phyloP scores from a whole-genome alignment of 2,888 invertebrate genomes.

The Acanthosepion pharaonis region DNA sequence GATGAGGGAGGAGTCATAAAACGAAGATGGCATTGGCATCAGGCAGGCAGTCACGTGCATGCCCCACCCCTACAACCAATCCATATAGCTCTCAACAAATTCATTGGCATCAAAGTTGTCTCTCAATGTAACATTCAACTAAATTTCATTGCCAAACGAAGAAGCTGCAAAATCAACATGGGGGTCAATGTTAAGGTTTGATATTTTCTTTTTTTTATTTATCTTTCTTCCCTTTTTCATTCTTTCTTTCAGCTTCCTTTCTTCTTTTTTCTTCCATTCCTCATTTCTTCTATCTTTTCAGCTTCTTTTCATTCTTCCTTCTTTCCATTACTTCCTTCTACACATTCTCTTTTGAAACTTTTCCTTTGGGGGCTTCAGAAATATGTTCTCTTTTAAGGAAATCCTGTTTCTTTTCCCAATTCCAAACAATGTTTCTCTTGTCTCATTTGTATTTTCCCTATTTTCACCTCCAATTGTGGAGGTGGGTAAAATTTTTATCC shows the following conservation, averaged over 20 bases:
- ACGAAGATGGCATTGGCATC: conserved; percentile 72
- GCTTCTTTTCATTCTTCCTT: conserved; percentile 50
- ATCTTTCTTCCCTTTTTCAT: background rate
- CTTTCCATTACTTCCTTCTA: no score
- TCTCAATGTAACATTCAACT: conserved; percentile 70
- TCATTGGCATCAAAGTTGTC: conserved; percentile 68
- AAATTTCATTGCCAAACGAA: conserved; percentile 64
- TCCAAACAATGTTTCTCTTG: no score
- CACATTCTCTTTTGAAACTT: no score
- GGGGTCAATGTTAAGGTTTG: conserved; percentile 71
- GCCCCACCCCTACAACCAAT: conserved; percentile 75
- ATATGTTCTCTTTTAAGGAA: no score
- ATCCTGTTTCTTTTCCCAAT: no score
- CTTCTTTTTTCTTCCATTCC: no score
- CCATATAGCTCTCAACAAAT: conserved; percentile 67
- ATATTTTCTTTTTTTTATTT: background rate
- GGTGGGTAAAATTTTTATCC: no score
- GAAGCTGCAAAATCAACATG: conserved; percentile 71
- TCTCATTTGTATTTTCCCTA: no score
- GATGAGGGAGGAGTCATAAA: conserved; percentile 64
- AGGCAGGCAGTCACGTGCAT: conserved; percentile 69
- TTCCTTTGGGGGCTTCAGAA: no score
- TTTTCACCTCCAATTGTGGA: no score
- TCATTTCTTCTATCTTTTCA: conserved; percentile 52
- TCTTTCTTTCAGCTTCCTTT: conserved; percentile 55